Evolutionary conservation across 2,888 invertebrate genomes (phyloP), one percentile per base, ranked within the genome.

Genomic region (Ochropleura leucogaster): DNA sequence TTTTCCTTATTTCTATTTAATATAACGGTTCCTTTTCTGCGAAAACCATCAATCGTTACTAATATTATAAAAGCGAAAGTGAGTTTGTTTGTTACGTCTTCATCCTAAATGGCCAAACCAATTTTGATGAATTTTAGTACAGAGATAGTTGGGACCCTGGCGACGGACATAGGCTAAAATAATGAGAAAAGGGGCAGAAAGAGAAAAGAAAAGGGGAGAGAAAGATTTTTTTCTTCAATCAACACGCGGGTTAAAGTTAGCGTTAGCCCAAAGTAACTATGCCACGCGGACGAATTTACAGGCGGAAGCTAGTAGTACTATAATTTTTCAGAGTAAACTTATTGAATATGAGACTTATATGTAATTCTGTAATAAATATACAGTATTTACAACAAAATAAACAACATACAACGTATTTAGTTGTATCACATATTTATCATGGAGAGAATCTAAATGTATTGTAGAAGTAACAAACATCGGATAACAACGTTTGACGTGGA

Each of bases 401-500:
- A 69, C 47, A 75, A 30, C 10, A 47, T 18, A 60, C 6, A 12
- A 10, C 14, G 9, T 49, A 59, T 67, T 66, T 57, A 68, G 20
- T 57, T 40, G 67, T 63, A 47, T 49, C 47, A 40, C 53, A 73
- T 59, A 72, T 69, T 69, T 80, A 59, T 71, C 55, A 68, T 76
- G 55, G 65, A 85, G 80, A 85, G 75, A 73, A 76, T 72, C 65
- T 68, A 67, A 78, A 80, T 80, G 82, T 72, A 77, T 75, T 82
- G 57, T 80, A 79, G 83, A 67, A 78, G 83, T 78, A 85, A 82
- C 84, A 85, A 84, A 86, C 83, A 84, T 72, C 77, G 68, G 82
- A 83, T 89, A 87, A 88, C 87, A 87, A 85, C 79, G 86, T 89
- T 87, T 89, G 85, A 85, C 87, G 83, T 83, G 74, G 83, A 83